Percentiles rank a stretch among this genome's conserved stretches.
Conservation (phyloP, 1,140 invertebrate species). For the Drosophila albomicans region DNA sequence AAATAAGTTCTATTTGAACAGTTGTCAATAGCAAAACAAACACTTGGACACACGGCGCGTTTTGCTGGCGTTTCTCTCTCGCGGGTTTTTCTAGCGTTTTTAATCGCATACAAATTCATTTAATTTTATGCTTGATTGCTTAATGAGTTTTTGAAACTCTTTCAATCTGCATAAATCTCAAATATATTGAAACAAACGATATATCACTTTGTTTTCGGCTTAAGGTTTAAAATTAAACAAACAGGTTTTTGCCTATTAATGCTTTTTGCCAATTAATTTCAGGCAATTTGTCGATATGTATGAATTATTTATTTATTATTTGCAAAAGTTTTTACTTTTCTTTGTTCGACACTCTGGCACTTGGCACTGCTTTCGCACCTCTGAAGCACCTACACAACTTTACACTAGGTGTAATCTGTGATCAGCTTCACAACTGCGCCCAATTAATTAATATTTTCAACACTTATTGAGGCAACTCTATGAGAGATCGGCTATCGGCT, state of each 20-base stretch:
- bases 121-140: slow-evolving; percentile 12
- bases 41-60: slow-evolving; percentile 13
- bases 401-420: slow-evolving; percentile 8
- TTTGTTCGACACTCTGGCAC: slow-evolving; percentile 1
- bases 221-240: slow-evolving; percentile 13
- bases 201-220: slow-evolving; percentile 15
- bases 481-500: slow-evolving; percentile 16
- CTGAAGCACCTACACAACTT: slow-evolving; percentile 19
- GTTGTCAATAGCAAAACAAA: slow-evolving; percentile 65
- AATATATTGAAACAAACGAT: slow-evolving; percentile 21
- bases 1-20: slow-evolving; percentile 64
- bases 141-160: slow-evolving; percentile 8
- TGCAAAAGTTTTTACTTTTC: not conserved
- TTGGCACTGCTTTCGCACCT: slow-evolving; percentile 34
- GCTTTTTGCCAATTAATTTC: slow-evolving; percentile 33
- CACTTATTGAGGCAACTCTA: slow-evolving; percentile 9
- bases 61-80: slow-evolving; percentile 33
- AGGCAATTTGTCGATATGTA: slow-evolving; percentile 21
- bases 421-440: slow-evolving; percentile 20
- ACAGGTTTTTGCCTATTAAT: slow-evolving; percentile 38
- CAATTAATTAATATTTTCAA: slow-evolving; percentile 37
- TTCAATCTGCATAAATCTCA: not conserved
- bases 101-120: slow-evolving; percentile 1
- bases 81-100: slow-evolving; percentile 18
- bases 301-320: slow-evolving; percentile 29